phyloP scores from a whole-genome alignment of 2,797 vertebrate species.

The Mionectes olivaceus region DNA sequence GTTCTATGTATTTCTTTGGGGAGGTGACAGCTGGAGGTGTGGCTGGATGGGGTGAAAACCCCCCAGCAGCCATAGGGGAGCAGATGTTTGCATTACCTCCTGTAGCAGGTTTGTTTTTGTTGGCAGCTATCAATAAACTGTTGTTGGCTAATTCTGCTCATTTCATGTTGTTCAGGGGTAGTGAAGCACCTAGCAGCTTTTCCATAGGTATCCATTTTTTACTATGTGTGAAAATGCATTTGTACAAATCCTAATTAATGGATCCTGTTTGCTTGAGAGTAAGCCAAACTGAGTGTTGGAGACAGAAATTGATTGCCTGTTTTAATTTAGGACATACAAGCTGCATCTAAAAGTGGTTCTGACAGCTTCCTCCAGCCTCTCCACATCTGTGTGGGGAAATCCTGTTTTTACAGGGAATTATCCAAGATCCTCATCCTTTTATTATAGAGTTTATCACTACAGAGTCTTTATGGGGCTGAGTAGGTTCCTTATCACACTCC shows the following conservation, averaged over 20 bases:
- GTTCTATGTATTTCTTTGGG: fast-evolving
- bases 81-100: not conserved
- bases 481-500: not conserved
- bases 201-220: not conserved
- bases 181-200: not conserved
- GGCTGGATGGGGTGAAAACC: not conserved
- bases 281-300: not conserved
- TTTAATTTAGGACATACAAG: not conserved
- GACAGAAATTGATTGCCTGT: not conserved
- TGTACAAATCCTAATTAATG: not conserved
- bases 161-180: not conserved
- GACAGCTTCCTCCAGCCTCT: not conserved
- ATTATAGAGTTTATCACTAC: not conserved
- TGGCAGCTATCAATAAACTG: not conserved
- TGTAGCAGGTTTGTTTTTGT: not conserved
- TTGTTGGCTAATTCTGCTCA: not conserved
- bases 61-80: not conserved
- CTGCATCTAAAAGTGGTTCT: not conserved
- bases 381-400: not conserved
- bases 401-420: not conserved
- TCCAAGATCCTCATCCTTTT: not conserved
- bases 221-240: not conserved
- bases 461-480: not conserved
- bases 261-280: not conserved
- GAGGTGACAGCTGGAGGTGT: not conserved